Conservation (phyloP, 30 jellyfish, hydroid and myxozoan species). For the Mastigias papua region DNA sequence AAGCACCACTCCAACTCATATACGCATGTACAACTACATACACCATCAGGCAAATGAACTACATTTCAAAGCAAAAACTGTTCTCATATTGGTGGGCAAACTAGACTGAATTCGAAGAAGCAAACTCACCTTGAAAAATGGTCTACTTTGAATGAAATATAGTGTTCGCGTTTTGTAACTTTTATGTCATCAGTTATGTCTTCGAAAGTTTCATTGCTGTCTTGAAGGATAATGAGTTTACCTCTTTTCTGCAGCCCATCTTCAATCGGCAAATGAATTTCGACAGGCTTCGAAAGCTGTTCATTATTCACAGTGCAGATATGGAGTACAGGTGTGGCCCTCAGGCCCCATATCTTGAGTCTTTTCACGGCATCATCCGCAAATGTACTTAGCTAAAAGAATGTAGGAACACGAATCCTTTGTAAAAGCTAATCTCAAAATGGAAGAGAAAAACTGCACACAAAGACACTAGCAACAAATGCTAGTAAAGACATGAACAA, state of each 20-base stretch:
- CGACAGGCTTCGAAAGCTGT: slow-evolving; percentile 5
- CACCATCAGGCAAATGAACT: too few relatives aligned
- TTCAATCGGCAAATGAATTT: slow-evolving; percentile 11
- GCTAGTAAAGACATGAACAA: too few relatives aligned
- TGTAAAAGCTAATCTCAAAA: too few relatives aligned
- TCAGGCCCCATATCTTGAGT: not conserved
- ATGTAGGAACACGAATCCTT: too few relatives aligned
- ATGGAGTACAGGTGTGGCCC: slow-evolving; percentile 31
- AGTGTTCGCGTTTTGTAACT: not conserved
- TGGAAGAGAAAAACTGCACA: too few relatives aligned
- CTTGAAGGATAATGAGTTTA: slow-evolving; percentile 1
- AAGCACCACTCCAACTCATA: too few relatives aligned
- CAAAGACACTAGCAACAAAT: too few relatives aligned
- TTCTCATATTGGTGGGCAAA: too few relatives aligned
- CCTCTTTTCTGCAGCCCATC: slow-evolving; percentile 10
- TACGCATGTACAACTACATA: too few relatives aligned
- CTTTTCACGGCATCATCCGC: slow-evolving; percentile 3
- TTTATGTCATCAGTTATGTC: not conserved
- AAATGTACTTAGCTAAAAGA: slow-evolving; percentile 14
- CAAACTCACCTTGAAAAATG: slow-evolving; percentile 45
- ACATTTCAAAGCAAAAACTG: too few relatives aligned
- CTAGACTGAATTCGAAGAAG: too few relatives aligned
- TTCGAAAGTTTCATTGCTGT: not conserved
- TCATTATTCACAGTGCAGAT: not conserved
- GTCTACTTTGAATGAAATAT: slow-evolving; percentile 8